A percentile compares a stretch with the other conserved stretches of the same genome.
Evolutionary conservation across 2,113 vertebrate species (phyloP).

Genomic region (Butorides virescens): DNA sequence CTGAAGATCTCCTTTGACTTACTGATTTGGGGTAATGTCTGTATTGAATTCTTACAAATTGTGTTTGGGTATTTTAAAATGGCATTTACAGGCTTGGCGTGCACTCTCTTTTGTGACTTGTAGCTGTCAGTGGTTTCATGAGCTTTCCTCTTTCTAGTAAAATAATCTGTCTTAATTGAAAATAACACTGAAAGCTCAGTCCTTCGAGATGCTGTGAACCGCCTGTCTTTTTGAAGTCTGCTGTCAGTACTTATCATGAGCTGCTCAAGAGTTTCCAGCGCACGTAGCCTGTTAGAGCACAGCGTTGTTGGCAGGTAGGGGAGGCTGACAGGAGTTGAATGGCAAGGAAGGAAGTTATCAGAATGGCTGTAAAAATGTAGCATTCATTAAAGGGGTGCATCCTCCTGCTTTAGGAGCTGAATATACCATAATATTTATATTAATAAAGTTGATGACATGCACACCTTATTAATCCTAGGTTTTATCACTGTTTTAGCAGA

Average conservation of each 20-base stretch:
- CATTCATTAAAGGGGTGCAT: background rate
- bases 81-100: background rate
- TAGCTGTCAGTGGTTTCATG: background rate
- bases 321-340: background rate
- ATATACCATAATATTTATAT: background rate
- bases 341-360: background rate
- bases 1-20: background rate
- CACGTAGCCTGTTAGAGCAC: background rate
- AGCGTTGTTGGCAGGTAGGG: background rate
- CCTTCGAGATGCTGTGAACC: background rate
- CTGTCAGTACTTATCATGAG: background rate
- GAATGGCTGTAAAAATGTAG: background rate
- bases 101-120: background rate
- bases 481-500: background rate
- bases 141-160: background rate
- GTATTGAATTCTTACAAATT: background rate
- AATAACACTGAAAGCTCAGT: background rate
- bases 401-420: background rate
- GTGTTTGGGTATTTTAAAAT: background rate
- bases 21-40: background rate
- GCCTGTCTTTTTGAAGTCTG: background rate
- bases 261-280: background rate
- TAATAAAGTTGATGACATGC: background rate
- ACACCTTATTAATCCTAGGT: background rate
- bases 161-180: background rate